A percentile compares a stretch with the other conserved stretches of the same genome.
Evolutionary conservation across 2,113 vertebrate genomes (phyloP).

Genomic region (Melanerpes aurifrons): DNA sequence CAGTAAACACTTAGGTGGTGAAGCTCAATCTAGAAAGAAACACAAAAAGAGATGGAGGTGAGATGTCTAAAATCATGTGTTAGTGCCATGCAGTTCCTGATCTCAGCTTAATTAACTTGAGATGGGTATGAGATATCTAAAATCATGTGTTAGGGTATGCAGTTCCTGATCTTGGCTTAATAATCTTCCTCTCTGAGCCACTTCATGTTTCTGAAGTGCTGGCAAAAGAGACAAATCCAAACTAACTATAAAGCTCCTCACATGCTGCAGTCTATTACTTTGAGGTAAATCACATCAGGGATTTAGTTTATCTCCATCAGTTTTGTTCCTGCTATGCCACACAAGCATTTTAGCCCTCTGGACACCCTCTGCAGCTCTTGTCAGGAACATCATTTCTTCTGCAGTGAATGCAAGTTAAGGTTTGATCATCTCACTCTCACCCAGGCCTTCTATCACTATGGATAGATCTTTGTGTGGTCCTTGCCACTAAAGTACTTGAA

Average conservation of each 20-base stretch:
- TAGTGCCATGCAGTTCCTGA: neutral
- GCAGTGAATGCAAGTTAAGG: neutral
- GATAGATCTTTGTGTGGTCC: neutral
- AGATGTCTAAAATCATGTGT: neutral
- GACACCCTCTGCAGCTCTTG: neutral
- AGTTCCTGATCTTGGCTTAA: neutral
- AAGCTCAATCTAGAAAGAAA: conserved; percentile 89
- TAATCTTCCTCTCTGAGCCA: conserved; percentile 3
- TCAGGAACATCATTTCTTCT: neutral
- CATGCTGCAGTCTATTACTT: neutral
- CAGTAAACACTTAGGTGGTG: conserved; percentile 89
- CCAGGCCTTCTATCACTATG: neutral
- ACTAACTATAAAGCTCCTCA: neutral
- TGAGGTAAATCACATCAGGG: neutral
- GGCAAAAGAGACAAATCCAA: neutral
- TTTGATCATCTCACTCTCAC: neutral
- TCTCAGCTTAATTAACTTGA: neutral
- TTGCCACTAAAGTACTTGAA: neutral
- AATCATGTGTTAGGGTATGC: neutral
- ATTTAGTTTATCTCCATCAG: neutral
- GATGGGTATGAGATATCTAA: neutral
- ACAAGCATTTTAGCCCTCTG: neutral
- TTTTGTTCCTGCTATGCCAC: neutral
- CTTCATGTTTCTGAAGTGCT: neutral
- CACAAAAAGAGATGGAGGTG: neutral